Conservation (phyloP, 53 echinoderm and acorn worm species). For the Echinarachnius parma region DNA sequence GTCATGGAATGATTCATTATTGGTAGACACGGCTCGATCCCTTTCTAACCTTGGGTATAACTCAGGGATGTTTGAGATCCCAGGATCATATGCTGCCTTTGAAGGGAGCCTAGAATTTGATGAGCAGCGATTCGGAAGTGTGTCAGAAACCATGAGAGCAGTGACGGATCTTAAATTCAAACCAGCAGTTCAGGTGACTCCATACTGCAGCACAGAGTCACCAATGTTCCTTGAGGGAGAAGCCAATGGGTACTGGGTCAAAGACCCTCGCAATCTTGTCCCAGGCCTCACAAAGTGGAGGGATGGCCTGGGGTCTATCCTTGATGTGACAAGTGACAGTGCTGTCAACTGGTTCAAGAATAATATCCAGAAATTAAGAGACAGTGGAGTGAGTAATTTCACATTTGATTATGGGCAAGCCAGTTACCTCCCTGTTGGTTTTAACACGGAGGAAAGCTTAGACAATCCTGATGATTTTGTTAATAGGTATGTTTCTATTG, state of each 20-base stretch:
- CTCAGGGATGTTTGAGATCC: constrained; percentile 65
- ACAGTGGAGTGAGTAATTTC: constrained; percentile 56
- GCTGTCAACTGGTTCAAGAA: constrained; percentile 64
- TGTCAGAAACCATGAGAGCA: constrained; percentile 36
- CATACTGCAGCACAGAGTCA: constrained; percentile 72
- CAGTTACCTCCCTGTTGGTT: constrained; percentile 82
- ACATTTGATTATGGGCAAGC: constrained; percentile 92
- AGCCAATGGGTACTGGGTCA: constrained; percentile 51
- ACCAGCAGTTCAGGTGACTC: constrained; percentile 59
- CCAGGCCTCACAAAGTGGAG: constrained; percentile 86
- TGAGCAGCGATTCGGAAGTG: constrained; percentile 47
- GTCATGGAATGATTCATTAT: constrained; percentile 35
- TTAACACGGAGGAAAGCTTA: constrained; percentile 54
- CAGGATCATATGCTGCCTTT: constrained; percentile 47
- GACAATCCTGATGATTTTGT: constrained; percentile 76
- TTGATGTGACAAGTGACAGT: constrained; percentile 63
- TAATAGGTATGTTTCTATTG: constrained; percentile 56
- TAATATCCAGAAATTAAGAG: constrained; percentile 26
- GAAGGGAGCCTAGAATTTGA: constrained; percentile 84
- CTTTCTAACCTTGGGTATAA: constrained; percentile 42
- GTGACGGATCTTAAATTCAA: constrained; percentile 53
- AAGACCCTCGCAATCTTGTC: constrained; percentile 70
- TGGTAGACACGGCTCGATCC: constrained; percentile 37
- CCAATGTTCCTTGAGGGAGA: constrained; percentile 63
- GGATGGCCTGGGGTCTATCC: constrained; percentile 59